Evolutionary conservation across 2,888 invertebrate species (phyloP), one percentile per base, ranked within the genome.

Genomic region (Diaprepes abbreviatus): DNA sequence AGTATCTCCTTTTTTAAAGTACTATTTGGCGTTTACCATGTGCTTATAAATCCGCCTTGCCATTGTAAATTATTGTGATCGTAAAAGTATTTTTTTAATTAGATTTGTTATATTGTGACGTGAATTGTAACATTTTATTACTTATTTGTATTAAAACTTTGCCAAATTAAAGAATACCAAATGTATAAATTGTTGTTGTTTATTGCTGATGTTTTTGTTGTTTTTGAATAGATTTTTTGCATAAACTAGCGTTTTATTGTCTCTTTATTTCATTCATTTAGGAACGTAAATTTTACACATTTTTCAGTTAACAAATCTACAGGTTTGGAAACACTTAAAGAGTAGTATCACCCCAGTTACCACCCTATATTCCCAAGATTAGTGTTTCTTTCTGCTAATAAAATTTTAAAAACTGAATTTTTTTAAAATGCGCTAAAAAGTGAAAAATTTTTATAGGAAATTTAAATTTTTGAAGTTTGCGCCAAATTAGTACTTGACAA

Each of bases 31-130:
- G 7, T 35, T 35, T 35, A 2, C 12, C 35, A 35, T 24, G 24
- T 24, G 24, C 5, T 3, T 24, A 4, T 24, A 24, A 24, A 24
- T 5, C 24, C 4, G 17, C 4, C 17, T 17, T 16, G 40, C 40
- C 17, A 40, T 17, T 40, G 1, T 40, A 43, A 1, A 9, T 19
- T n/a, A 43, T 21, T 43, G 43, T 21, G 21, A 43, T 43, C 3
- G 9, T 21, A 4, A 43, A 43, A 43, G 43, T 21, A 43, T 43
- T 43, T 43, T 43, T 43, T 19, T 43, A 24, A 24, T 24, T 24
- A 24, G 24, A 24, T 24, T 24, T 24, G 5, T 24, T 24, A 24
- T 40, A 16, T 17, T 40, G 40, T 16, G 17, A 38, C 2, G 10
- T 9, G 33, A 33, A 33, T 9, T 33, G n/a, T 38, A 12, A 38